Conservation (phyloP, 2,888 invertebrate species). For the Cabera pusaria region DNA sequence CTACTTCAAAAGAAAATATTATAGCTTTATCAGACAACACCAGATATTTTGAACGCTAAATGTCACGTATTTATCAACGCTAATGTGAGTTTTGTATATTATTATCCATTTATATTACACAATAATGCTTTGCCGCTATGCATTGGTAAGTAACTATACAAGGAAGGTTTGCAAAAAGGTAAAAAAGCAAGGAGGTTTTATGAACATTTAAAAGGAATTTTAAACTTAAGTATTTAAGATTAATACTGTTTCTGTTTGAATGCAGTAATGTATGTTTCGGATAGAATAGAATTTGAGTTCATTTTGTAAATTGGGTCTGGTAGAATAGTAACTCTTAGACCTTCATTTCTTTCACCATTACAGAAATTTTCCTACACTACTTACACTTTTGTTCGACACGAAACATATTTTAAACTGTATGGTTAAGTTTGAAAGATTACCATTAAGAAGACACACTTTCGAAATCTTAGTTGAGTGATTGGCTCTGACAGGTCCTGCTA, state of each 20-base stretch:
- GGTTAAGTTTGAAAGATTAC: no score
- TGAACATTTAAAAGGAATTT: no score
- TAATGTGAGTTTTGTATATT: slow-evolving; percentile 11
- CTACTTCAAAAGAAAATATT: slow-evolving; percentile 13
- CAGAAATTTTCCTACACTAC: slow-evolving; percentile 13
- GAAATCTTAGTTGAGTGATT: slow-evolving; percentile 57
- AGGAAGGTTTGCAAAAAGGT: slow-evolving; percentile 14
- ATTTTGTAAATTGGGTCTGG: slow-evolving; percentile 5
- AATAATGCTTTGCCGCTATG: slow-evolving; percentile 26
- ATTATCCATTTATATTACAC: slow-evolving; percentile 25
- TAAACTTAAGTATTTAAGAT: no score
- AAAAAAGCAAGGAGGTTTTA: no score
- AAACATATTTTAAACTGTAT: neutral
- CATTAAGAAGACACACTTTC: no score
- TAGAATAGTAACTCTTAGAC: slow-evolving; percentile 3
- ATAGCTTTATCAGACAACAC: slow-evolving; percentile 17
- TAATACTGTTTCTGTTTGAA: slow-evolving; percentile 4
- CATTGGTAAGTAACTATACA: slow-evolving; percentile 29
- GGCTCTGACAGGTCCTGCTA: slow-evolving; percentile 80
- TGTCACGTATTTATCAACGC: slow-evolving; percentile 22
- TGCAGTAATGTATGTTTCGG: neutral
- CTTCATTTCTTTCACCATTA: slow-evolving; percentile 9
- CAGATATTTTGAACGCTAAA: slow-evolving; percentile 13
- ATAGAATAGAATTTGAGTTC: slow-evolving; percentile 5
- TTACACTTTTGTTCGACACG: slow-evolving; percentile 16